Evolutionary conservation across 2,113 vertebrate species (phyloP).

Genomic region (Clarias magur): DNA sequence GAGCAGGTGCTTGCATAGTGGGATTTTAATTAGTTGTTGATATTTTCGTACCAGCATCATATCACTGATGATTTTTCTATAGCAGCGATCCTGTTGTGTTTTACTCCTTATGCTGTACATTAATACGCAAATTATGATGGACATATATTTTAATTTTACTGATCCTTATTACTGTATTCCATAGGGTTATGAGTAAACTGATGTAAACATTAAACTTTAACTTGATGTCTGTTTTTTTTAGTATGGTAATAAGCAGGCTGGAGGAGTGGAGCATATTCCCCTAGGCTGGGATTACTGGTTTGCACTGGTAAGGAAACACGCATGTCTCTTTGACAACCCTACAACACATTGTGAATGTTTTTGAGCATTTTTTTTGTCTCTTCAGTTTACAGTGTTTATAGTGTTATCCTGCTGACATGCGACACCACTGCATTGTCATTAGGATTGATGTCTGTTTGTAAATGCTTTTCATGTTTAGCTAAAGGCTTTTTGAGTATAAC

Average conservation of each 20-base stretch:
- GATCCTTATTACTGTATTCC: not conserved
- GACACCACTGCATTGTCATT: not conserved
- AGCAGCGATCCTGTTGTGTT: not conserved
- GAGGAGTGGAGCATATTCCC: slow-evolving; percentile 87
- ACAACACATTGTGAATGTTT: not conserved
- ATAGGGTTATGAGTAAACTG: not conserved
- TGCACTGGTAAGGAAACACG: slow-evolving; percentile 81
- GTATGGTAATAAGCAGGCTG: slow-evolving; percentile 87
- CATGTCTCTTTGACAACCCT: not conserved
- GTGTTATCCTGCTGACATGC: not conserved
- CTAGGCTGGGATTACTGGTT: slow-evolving; percentile 94
- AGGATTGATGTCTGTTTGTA: not conserved
- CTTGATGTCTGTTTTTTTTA: slow-evolving; percentile 63
- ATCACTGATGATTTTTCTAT: not conserved
- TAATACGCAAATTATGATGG: not conserved
- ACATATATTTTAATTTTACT: no score
- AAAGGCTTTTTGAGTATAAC: not conserved
- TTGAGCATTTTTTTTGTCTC: not conserved
- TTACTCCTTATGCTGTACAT: not conserved
- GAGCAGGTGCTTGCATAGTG: not conserved
- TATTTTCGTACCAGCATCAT: no score
- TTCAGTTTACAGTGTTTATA: not conserved
- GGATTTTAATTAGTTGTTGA: not conserved
- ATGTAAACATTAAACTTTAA: not conserved
- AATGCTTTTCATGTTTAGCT: not conserved